Percentiles rank a stretch among this genome's conserved stretches.
These are phyloP conservation scores for Procavia capensis DNA, from an alignment of 2,113 vertebrate species.

Conservation along the genomic window DNA sequence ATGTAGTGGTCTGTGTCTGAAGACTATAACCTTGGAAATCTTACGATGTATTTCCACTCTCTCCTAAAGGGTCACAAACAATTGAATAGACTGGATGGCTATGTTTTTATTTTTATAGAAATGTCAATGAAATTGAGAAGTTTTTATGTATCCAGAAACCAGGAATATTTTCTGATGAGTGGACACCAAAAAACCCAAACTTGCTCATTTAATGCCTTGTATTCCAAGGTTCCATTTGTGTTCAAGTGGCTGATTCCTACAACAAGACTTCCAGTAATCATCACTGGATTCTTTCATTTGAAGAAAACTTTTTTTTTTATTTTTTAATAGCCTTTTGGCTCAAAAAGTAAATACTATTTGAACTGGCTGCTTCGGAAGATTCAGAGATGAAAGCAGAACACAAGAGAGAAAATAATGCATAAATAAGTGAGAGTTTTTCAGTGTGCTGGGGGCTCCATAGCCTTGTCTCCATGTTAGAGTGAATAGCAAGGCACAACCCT, in stretches of 20 bases:
- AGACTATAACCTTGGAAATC: no score
- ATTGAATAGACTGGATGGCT: neutral
- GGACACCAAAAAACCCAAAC: neutral
- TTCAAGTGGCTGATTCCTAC: neutral
- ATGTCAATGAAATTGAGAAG: neutral
- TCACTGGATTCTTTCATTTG: conserved; percentile 31
- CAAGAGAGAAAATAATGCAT: neutral
- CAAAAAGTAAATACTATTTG: neutral
- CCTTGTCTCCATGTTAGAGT: no score
- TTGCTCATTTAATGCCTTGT: neutral
- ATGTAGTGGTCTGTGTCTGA: no score
- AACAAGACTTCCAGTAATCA: conserved; percentile 31
- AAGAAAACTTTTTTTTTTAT: neutral
- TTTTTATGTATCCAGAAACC: neutral
- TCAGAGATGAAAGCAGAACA: neutral
- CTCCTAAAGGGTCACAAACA: no score
- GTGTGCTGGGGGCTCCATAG: accelerated
- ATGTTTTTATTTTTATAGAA: neutral
- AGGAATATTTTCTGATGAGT: neutral
- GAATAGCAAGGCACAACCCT: neutral
- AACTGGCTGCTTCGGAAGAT: neutral
- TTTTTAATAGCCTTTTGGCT: neutral
- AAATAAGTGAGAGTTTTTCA: accelerated
- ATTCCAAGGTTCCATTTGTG: neutral
- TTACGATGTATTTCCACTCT: no score